phyloP scores from a whole-genome alignment of 1,140 invertebrate species.

The Rhyzopertha dominica region DNA sequence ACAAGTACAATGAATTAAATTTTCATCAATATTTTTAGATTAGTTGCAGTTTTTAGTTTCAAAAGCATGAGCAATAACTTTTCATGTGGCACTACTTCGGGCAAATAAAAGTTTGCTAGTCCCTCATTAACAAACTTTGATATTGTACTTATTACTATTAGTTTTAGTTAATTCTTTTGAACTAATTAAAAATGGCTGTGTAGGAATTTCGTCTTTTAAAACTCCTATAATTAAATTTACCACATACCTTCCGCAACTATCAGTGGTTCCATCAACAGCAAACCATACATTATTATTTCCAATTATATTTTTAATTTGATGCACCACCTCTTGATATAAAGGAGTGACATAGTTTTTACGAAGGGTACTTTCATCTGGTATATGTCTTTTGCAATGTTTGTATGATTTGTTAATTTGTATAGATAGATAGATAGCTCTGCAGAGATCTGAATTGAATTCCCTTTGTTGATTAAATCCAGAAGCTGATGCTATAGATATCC shows the following conservation, averaged over 20 bases:
- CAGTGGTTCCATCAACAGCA: constrained; percentile 17
- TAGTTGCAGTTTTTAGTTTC: constrained; percentile 29
- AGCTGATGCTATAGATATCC: too few species aligned
- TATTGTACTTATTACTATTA: constrained; percentile 12
- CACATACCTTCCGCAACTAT: constrained; percentile 14
- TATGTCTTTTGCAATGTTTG: too few species aligned
- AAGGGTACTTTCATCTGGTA: too few species aligned
- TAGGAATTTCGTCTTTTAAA: constrained; percentile 9
- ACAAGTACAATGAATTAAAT: constrained; percentile 36
- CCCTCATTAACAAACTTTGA: constrained; percentile 12
- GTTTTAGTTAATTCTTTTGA: constrained; percentile 16
- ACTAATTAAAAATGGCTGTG: constrained; percentile 13
- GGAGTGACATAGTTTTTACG: constrained; percentile 15
- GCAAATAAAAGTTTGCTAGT: constrained; percentile 14
- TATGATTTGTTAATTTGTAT: too few species aligned
- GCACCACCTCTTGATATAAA: constrained; percentile 4
- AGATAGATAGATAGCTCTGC: too few species aligned
- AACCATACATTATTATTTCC: constrained; percentile 15
- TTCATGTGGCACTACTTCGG: constrained; percentile 10
- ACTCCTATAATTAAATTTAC: constrained; percentile 18
- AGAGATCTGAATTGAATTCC: too few species aligned
- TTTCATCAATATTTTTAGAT: constrained; percentile 22
- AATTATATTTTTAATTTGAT: constrained; percentile 9
- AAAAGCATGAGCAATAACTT: constrained; percentile 25
- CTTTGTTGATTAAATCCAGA: too few species aligned